Evolutionary conservation across 2,888 invertebrate species (phyloP).

Genomic region (Pteria penguin): DNA sequence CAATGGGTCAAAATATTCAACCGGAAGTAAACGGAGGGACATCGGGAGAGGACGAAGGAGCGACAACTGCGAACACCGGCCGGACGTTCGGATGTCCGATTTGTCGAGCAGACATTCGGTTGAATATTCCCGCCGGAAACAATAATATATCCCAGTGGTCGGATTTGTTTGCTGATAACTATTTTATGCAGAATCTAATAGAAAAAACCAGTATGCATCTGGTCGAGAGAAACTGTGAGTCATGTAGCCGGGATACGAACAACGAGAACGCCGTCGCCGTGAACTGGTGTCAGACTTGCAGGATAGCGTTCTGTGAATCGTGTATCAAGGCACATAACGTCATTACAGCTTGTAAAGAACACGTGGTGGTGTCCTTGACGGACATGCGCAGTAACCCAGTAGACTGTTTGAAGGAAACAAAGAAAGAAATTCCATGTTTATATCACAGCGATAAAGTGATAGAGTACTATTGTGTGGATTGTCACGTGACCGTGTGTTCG

Average conservation of each 20-base stretch:
- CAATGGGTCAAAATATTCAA: slow-evolving; percentile 1
- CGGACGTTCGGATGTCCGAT: slow-evolving; percentile 54
- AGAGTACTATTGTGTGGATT: slow-evolving; percentile 65
- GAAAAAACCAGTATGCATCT: slow-evolving; percentile 60
- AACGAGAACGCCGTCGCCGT: slow-evolving; percentile 50
- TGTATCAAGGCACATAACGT: slow-evolving; percentile 63
- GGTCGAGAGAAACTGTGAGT: slow-evolving; percentile 56
- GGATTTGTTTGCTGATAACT: slow-evolving; percentile 57
- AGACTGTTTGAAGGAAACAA: slow-evolving; percentile 53
- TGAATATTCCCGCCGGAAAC: slow-evolving; percentile 50
- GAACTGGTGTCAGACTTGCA: slow-evolving; percentile 62
- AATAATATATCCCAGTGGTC: slow-evolving; percentile 46
- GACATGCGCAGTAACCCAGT: slow-evolving; percentile 58
- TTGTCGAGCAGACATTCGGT: slow-evolving; percentile 52
- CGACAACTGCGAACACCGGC: slow-evolving; percentile 6
- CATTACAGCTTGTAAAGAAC: slow-evolving; percentile 62
- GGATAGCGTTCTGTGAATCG: slow-evolving; percentile 58
- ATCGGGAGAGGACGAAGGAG: slow-evolving; percentile 25
- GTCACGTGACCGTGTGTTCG: slow-evolving; percentile 59
- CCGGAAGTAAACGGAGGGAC: slow-evolving; percentile 6
- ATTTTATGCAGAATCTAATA: slow-evolving; percentile 57
- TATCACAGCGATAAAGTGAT: slow-evolving; percentile 59
- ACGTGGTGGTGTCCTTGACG: slow-evolving; percentile 53
- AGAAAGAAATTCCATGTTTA: slow-evolving; percentile 59
- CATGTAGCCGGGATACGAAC: slow-evolving; percentile 48